Evolutionary conservation across 1,140 invertebrate genomes (phyloP), one percentile per base, ranked within the genome.

Genomic region (Penaeus vannamei): DNA sequence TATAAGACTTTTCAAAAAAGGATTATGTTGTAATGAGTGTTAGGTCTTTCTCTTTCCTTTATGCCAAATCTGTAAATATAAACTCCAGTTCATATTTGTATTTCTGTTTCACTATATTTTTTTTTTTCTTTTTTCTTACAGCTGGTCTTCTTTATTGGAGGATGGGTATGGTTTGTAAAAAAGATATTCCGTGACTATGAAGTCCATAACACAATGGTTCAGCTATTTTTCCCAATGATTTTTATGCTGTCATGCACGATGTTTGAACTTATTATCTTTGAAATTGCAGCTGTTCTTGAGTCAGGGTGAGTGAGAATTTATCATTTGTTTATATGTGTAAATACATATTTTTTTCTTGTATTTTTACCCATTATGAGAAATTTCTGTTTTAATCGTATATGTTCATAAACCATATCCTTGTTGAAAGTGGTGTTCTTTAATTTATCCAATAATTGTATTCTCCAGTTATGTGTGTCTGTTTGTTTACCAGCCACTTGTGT

Each of bases 261-360:
- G 97, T 99, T 99, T 94, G 99, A 99, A 93, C 94, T 99, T 42
- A 99, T 99, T 90, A 99, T 99, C 93, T 99, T 99, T 95, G 99
- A 99, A 94, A 99, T 99, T 92, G 94, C 99, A 82, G 98, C 96
- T 72, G 95, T 99, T 90, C 93, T 99, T 86, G 97, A 99, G 92
- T 94, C 95, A 91, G 96, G 94, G 96, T 96, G 94, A 93, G 93
- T 91, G 59, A 61, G 32, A 59, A 26, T 69, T 14, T 84, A 0
- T 80, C 29, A 92, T 72, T 17, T 87, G 32, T 88, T 32, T 86
- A 42, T 42, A 42, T 2, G 8, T 42, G 36, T 42, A 7, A 7
- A 42, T 42, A 42, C 8, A 42, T 42, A 7, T 42, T 1, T 42
- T 42, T 42, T 5, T 42, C 8, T 7, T 42, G 36, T 7, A 42